Conservation (phyloP, 1,140 invertebrate species). For the Drosophila teissieri region DNA sequence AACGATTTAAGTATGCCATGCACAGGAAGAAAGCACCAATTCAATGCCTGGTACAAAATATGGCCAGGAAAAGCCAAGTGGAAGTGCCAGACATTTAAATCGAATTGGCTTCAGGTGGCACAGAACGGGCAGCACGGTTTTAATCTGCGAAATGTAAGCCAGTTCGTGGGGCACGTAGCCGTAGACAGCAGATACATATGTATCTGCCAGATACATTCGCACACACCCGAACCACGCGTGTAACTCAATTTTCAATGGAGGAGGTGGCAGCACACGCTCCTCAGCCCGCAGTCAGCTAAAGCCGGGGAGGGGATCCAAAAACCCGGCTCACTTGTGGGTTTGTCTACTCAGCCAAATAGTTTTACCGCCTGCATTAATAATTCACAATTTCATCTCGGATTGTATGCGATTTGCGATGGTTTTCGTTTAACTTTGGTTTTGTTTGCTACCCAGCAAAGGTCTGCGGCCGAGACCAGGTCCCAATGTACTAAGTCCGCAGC, state of each 20-base stretch:
- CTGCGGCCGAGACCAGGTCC: conserved; percentile 26
- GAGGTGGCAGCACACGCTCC: conserved; percentile 59
- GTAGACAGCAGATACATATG: conserved; percentile 49
- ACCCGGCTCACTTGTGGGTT: conserved; percentile 56
- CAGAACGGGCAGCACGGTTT: conserved; percentile 47
- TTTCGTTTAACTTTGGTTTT: conserved; percentile 67
- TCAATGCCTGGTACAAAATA: conserved; percentile 53
- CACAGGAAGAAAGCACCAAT: conserved; percentile 55
- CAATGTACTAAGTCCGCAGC: conserved; percentile 11
- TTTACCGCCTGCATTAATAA: conserved; percentile 81
- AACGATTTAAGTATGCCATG: conserved; percentile 67
- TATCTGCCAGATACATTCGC: conserved; percentile 44
- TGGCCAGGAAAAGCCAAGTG: conserved; percentile 76
- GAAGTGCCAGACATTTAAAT: conserved; percentile 81
- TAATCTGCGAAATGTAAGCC: conserved; percentile 72
- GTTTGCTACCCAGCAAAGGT: conserved; percentile 38
- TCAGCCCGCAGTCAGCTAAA: conserved; percentile 1
- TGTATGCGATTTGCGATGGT: conserved; percentile 82
- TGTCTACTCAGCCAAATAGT: conserved; percentile 82
- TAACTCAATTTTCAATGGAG: conserved; percentile 81
- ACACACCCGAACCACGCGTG: conserved; percentile 57
- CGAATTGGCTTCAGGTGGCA: conserved; percentile 78
- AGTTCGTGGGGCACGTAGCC: conserved; percentile 47
- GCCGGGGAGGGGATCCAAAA: conserved; percentile 2
- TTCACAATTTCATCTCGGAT: conserved; percentile 84